Evolutionary conservation across 2,113 vertebrate genomes (phyloP), one percentile per base, ranked within the genome.

Genomic region (Addax nasomaculatus): DNA sequence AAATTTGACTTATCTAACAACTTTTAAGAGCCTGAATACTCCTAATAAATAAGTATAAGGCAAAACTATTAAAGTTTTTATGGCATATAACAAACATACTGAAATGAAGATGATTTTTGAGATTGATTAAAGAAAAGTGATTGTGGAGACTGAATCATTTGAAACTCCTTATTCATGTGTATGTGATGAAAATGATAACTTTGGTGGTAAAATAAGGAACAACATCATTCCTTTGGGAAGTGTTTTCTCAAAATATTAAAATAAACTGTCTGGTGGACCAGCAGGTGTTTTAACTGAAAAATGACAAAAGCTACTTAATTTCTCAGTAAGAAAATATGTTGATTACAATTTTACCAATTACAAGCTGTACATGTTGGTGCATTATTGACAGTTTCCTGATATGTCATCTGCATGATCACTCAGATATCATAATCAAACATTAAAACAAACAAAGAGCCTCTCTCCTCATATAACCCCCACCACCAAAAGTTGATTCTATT

Each of bases 131-230:
- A 94, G 60, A 96, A 95, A 73, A 55, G 29, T 95, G 97, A 96
- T 81, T 91, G 55, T 43, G 36, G 53, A 80, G 64, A 93, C 36
- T 29, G 43, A 92, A 83, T 85, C 70, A 55, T 89, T 96, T 67
- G 70, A 91, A 97, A 95, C 89, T 94, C 62, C 83, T 89, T 83
- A 93, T 89, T 95, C 62, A 86, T 51, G 8, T 89, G 45, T 29
- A 89, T 97, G 60, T 95, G 83, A 96, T 90, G 57, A 86, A 97
- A 93, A 96, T 96, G 33, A 53, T 57, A 92, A 95, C 67, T 64
- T 93, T 91, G 14, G 17, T 47, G 84, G 21, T 79, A 53, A 70
- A 89, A 43, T 47, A 51, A 94, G 80, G 67, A 78, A 76, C 27
- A 87, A 36, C 76, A 85, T 76, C 62, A 90, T 79, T 36, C 53